Base-by-base conservation (phyloP, 2,797 vertebrate species). In the Selene dorsalis region DNA sequence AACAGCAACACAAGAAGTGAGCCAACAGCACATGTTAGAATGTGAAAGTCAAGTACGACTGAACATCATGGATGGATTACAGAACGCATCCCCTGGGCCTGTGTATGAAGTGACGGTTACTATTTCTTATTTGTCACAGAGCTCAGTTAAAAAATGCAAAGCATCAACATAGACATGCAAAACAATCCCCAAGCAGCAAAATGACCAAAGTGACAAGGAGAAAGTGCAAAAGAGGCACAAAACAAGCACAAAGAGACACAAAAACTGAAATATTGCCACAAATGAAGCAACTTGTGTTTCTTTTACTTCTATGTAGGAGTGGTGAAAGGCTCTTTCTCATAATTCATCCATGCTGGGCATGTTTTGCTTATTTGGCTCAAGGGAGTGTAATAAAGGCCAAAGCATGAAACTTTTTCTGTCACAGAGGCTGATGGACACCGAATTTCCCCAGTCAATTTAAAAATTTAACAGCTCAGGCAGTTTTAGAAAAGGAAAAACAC, bases 371-470 rank as follows among this genome's bases (percentile, higher is more conserved):
- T 73, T 71, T 63, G 6, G 38, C 53, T 64, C 2, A 9, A 39
- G 38, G 18, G 30, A 43, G 22, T 47, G 32, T 70, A 24, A 41
- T 43, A 63, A 81, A 84, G 39, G 50, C 53, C 48, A 0, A 17
- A 35, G 6, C 14, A 70, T 65, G 22, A 64, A 77, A 64, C 71
- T 64, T 82, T 75, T 70, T 67, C 73, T 70, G 67, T 76, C 58
- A 57, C 10, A 60, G 65, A 50, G 59, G 52, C 56, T 77, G 77
- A 86, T 71, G 69, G 66, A 64, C 71, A 82, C 47, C 62, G 67
- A 9, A 69, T 64, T 76, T 75, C 58, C 38, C 3, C 14, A n/a
- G 65, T 73, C 71, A 78, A 67, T 84, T 85, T 74, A 69, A 77
- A 32, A 41, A 77, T 80, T 69, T 50, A 64, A 79, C 62, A 60